Evolutionary conservation across 92 coral and sea anemone species (phyloP), one percentile per base, ranked within the genome.

Genomic region (Plumapathes pennacea): DNA sequence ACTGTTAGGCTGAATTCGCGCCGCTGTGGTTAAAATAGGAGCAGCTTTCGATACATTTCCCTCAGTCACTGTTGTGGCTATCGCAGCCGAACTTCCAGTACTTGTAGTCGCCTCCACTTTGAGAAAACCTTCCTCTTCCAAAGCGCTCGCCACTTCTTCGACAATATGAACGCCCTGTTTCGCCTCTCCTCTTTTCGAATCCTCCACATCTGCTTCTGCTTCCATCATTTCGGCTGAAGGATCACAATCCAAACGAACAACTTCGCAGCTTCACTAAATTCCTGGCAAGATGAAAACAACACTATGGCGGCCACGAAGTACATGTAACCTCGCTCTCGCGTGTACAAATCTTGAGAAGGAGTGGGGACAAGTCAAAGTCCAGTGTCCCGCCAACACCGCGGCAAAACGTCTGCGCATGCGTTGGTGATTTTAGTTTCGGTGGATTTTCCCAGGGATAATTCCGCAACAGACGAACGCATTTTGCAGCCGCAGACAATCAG

Each of bases 61-160:
- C 10, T 34, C 10, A 10, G 69, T 25, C 46, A 71, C 60, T 9
- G 69, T 55, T 12, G 64, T 18, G 2, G 79, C 42, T 32, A 31
- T n/a, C 25, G 77, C 21, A 20, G 65, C 31, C 32, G 69, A 62
- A 30, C 70, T 34, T 32, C 42, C 50, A 15, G 85, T 27, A 19
- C 37, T 65, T 18, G 73, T 50, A 47, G 74, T 66, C n/a, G 89
- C 55, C 25, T 76, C 88, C 46, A 60, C 79, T 86, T 66, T 86
- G 3, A 53, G 28, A 33, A 82, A 76, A 9, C 78, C 96, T 27
- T 80, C 97, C 13, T 91, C 97, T 34, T 89, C 96, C 11, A 91
- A 55, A 14, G 97, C 96, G 51, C 97, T 91, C 7, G 89, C 97
- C 18, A 91, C 90, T 54, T 91, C 97, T 84, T 85, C 82, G 1